Evolutionary conservation across 2,888 invertebrate genomes (phyloP), one percentile per base, ranked within the genome.

Genomic region (Epistrophe grossulariae): DNA sequence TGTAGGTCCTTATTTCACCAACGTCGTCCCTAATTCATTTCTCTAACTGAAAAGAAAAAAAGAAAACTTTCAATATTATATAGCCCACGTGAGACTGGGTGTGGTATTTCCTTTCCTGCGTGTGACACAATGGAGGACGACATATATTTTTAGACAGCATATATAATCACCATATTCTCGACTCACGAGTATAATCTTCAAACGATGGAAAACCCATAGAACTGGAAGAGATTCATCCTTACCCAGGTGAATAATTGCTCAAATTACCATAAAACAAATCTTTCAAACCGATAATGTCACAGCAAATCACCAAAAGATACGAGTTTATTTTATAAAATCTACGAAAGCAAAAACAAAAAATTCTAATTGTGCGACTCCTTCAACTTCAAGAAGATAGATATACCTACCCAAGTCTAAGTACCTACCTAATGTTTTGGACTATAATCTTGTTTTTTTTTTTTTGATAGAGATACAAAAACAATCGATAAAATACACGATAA

Each of bases 51-150:
- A 66, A 48, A 35, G 35, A 68, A 38, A 50, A 35, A 68, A 52
- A 50, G 10, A 50, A 52, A 52, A 52, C 40, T 70, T 70, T 55
- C 52, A 70, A 70, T 82, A 64, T 57, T 82, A 64, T 57, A 73
- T 60, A 70, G 59, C 68, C 60, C 78, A 85, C 85, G 85, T 82
- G 78, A 85, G 78, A 85, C 82, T 82, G 85, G 85, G 85, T 85
- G 85, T 85, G 85, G 85, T 85, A 72, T 52, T 60, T 55, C 9
- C 35, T 43, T 71, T 71, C 15, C 55, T 31, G 73, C 60, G 73
- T 83, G 73, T 82, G 81, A 71, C 48, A 76, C 62, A 71, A 71
- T 55, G 17, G 43, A 57, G 43, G 38, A 19, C 40, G 66, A 48
- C 45, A 66, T 31, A 78, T 85, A 78, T 73, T 85, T 85, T 85